Evolutionary conservation across 1,140 invertebrate species (phyloP).

Genomic region (Cydia strobilella): DNA sequence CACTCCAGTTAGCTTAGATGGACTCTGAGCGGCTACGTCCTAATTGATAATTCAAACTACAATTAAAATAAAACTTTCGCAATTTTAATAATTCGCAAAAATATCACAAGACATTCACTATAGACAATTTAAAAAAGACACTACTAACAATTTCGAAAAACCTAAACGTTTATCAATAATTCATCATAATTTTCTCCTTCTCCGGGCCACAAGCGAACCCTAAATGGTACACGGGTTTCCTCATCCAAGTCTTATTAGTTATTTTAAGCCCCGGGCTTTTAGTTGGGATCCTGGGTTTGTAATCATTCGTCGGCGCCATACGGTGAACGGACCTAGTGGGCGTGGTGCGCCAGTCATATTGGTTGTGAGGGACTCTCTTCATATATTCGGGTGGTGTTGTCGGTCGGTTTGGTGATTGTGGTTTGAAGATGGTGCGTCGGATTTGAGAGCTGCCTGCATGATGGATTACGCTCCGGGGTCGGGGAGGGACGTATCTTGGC

Average conservation of each 20-base stretch:
- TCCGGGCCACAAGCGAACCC: slow-evolving; percentile 1
- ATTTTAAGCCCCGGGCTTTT: slow-evolving; percentile 11
- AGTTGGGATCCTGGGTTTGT: not conserved
- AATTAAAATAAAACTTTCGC: not conserved
- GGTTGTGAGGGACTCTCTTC: not conserved
- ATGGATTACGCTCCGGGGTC: not conserved
- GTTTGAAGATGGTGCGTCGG: not conserved
- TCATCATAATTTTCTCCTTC: slow-evolving; percentile 1
- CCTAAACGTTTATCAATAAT: not conserved
- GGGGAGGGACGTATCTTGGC: not conserved
- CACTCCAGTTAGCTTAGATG: too few species aligned
- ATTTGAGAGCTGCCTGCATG: not conserved
- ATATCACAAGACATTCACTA: slow-evolving; percentile 8
- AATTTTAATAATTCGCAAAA: not conserved
- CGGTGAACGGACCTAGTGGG: not conserved
- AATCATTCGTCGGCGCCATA: not conserved
- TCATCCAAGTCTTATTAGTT: slow-evolving; percentile 9
- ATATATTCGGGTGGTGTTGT: not conserved
- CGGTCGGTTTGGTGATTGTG: not conserved
- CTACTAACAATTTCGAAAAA: not conserved
- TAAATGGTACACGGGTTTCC: not conserved
- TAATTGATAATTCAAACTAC: not conserved
- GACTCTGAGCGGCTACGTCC: too few species aligned
- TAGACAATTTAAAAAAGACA: slow-evolving; percentile 1
- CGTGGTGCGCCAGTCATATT: not conserved